Percentiles rank a stretch among this genome's conserved stretches.
Conservation (phyloP, 2,113 vertebrate species). For the Calypte anna region DNA sequence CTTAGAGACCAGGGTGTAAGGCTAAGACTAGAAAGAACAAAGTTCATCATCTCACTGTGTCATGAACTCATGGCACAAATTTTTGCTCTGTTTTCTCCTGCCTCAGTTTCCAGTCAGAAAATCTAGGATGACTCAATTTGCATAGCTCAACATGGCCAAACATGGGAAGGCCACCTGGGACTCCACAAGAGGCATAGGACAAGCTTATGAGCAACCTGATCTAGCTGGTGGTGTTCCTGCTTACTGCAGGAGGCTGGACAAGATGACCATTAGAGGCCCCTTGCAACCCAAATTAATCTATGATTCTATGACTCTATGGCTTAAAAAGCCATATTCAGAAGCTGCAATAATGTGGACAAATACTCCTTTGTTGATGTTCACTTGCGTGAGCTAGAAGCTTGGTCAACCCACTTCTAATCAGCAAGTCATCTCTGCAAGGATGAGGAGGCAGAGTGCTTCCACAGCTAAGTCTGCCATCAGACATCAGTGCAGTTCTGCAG, state of each 20-base stretch:
- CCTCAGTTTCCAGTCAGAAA: background rate
- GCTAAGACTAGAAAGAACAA: background rate
- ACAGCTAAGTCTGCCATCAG: background rate
- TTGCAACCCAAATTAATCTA: too few relatives aligned
- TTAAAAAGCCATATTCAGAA: background rate
- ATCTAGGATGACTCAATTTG: background rate
- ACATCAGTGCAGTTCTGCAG: background rate
- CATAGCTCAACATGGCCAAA: background rate
- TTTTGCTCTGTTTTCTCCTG: rapidly evolving
- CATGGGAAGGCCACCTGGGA: background rate
- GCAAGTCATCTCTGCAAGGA: background rate
- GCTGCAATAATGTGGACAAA: background rate
- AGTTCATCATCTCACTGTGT: background rate
- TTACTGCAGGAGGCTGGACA: too few relatives aligned
- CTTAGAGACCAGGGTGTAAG: background rate
- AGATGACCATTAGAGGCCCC: too few relatives aligned
- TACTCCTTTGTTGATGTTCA: rapidly evolving
- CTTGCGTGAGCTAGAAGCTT: background rate
- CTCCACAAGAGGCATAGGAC: too few relatives aligned
- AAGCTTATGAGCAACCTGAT: too few relatives aligned
- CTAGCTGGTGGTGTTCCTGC: too few relatives aligned
- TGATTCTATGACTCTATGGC: too few relatives aligned
- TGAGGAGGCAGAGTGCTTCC: background rate
- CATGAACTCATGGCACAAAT: rapidly evolving
- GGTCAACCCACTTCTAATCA: background rate